A percentile compares a stretch with the other conserved stretches of the same genome.
phyloP scores from a whole-genome alignment of 2,888 invertebrate genomes.

The Ennomos fuscantarius region DNA sequence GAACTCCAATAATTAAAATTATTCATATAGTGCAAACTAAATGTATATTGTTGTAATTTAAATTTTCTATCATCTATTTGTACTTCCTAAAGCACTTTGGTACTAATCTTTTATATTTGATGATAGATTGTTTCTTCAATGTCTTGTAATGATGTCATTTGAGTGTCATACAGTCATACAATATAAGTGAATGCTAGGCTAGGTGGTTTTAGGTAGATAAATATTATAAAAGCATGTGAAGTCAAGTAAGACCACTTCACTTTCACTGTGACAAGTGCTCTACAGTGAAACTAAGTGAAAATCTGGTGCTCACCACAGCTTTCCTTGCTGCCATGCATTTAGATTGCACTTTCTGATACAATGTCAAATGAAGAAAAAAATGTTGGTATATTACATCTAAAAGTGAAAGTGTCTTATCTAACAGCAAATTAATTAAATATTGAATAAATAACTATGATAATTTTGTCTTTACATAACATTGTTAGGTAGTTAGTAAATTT shows the following conservation, averaged over 20 bases:
- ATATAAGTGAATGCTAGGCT: neutral
- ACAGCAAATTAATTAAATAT: constrained; percentile 25
- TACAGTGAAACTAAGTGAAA: constrained; percentile 42
- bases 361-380: constrained; percentile 20
- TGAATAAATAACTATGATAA: constrained; percentile 24
- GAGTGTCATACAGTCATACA: no score
- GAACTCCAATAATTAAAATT: no score
- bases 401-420: constrained; percentile 29
- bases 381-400: constrained; percentile 1
- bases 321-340: constrained; percentile 30
- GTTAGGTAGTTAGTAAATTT: constrained; percentile 9
- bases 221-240: constrained; percentile 29
- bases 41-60: no score
- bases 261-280: constrained; percentile 37
- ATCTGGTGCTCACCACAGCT: constrained; percentile 31
- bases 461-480: constrained; percentile 21
- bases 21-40: no score
- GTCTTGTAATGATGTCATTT: no score
- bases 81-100: no score
- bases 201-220: neutral
- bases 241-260: constrained; percentile 33
- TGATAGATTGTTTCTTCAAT: no score
- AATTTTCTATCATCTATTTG: no score
- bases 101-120: no score
- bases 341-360: constrained; percentile 27